A percentile compares a stretch with the other conserved stretches of the same genome.
phyloP scores from a whole-genome alignment of 2,113 vertebrate species.

The Carassius carassius region DNA sequence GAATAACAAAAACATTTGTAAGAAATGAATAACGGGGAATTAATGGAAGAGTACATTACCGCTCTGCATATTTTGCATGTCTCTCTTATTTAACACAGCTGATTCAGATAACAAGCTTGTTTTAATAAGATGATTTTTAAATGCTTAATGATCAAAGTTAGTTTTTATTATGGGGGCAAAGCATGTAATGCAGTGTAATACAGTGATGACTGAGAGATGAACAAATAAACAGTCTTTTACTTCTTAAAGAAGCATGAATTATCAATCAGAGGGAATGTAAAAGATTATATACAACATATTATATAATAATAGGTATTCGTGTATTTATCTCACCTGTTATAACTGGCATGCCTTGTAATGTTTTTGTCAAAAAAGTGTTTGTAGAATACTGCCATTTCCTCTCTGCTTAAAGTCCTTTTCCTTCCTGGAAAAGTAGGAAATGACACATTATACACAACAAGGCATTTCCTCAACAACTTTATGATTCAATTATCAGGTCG shows the following conservation, averaged over 20 bases:
- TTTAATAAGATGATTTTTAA: background rate
- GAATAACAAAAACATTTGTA: background rate
- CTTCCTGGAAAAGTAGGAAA: constrained; percentile 72
- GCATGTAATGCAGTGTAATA: no score
- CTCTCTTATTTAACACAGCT: no score
- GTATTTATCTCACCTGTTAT: constrained; percentile 85
- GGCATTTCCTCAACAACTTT: background rate
- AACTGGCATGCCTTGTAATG: constrained; percentile 81
- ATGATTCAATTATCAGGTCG: background rate
- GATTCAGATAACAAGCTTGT: no score
- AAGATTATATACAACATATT: background rate
- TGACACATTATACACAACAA: background rate
- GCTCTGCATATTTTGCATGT: no score
- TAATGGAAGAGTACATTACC: no score
- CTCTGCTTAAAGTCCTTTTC: constrained; percentile 77
- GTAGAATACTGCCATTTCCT: constrained; percentile 95
- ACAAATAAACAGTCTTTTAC: no score
- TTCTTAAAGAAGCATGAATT: background rate
- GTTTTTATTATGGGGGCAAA: no score
- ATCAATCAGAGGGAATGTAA: no score
- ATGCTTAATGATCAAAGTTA: no score
- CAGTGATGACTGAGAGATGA: no score
- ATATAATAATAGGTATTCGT: background rate
- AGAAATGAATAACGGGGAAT: background rate
- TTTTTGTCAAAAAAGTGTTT: constrained; percentile 89